phyloP scores from a whole-genome alignment of 1,140 invertebrate genomes.

The Philopotamus ludificatus region DNA sequence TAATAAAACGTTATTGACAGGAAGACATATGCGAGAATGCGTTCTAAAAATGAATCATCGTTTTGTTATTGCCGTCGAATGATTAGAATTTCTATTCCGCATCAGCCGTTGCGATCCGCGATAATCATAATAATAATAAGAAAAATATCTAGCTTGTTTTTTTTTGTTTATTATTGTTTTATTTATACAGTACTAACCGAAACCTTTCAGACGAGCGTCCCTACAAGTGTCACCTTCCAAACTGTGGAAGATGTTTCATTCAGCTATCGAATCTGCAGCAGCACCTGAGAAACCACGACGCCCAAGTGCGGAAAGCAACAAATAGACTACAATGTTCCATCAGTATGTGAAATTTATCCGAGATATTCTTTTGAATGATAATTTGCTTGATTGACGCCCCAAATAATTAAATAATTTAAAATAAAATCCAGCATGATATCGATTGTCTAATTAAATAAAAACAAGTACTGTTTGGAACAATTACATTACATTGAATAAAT shows the following conservation, averaged over 20 bases:
- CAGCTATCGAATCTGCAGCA: conserved; percentile 97
- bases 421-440: background rate
- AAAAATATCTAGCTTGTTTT: too few species aligned
- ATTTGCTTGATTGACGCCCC: background rate
- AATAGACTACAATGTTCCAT: conserved; percentile 66
- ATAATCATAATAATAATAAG: too few species aligned
- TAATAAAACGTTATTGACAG: conserved; percentile 24
- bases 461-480: background rate
- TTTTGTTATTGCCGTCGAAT: too few species aligned
- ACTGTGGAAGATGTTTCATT: conserved; percentile 94
- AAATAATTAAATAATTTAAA: background rate
- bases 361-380: conserved; percentile 34
- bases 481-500: background rate
- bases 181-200: background rate
- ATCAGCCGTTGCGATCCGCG: background rate
- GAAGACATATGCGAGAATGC: conserved; percentile 1
- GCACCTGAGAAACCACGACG: conserved; percentile 94
- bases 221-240: conserved; percentile 93
- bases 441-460: background rate
- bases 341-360: conserved; percentile 43
- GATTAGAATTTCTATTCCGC: background rate
- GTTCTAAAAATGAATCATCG: too few species aligned
- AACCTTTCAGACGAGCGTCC: conserved; percentile 82
- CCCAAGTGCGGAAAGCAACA: conserved; percentile 91
- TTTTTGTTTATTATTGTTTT: too few species aligned